Base-by-base conservation (phyloP, 1,140 invertebrate species). In the Drepana arcuata region DNA sequence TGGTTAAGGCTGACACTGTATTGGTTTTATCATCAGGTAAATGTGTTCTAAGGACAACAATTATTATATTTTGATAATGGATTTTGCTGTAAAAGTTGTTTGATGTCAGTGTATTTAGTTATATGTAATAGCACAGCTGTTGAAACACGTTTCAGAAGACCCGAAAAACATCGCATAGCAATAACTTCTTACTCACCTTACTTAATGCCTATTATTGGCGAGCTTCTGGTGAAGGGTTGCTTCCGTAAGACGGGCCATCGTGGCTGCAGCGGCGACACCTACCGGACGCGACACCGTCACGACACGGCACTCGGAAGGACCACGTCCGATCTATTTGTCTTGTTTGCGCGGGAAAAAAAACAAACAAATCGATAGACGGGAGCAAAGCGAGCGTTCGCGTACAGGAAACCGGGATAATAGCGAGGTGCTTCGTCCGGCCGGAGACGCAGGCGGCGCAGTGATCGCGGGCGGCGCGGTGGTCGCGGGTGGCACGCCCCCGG, bases 381-480 rank as follows among this genome's bases (percentile, higher is more conserved):
- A 64, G 62, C 64, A n/a, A 69, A 63, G 59, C 71, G 68, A 62
- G 70, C 62, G 71, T 66, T 59, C 66, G 58, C 60, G 67, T 68
- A 79, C 74, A 79, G 74, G 74, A 79, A 75, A 48, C 71, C 48
- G 63, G 60, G 61, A 79, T 79, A 79, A 79, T 75, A 26, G 71
- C 58, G 62, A 70, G 66, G 60, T 48, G 63, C 63, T 50, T 60
- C 71, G 71, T 75, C 71, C 74, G 74, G 74, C 70, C 39, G 58
- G 56, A 56, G 62, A 51, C 44, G 44, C 14, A 31, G 43, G 27
- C n/a, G n/a, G n/a, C n/a, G 41, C 39, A 25, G 60, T 57, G 57
- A 53, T 54, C 16, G 41, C 30, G 51, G 54, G 49, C 52, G 57
- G 50, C 47, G 63, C 44, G 34, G 36, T 39, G 43, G 44, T 45